A percentile compares a stretch with the other conserved stretches of the same genome.
These are phyloP conservation scores for Epistrophe grossulariae DNA, from an alignment of 2,888 invertebrate genomes.

Conservation along the genomic window DNA sequence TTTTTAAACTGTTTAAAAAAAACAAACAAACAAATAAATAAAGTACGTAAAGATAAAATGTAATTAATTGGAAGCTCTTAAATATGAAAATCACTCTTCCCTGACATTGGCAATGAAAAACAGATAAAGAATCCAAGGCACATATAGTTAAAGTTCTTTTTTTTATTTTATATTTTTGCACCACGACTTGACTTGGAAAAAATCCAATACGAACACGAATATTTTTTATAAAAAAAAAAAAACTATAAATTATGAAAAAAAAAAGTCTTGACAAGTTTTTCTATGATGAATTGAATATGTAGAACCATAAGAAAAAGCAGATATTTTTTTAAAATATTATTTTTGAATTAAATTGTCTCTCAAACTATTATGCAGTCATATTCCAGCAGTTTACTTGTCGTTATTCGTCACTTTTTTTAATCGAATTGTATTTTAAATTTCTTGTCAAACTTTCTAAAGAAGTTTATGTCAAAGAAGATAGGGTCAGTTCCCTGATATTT, in stretches of 20 bases:
- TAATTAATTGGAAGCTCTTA: not conserved
- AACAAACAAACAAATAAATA: not conserved
- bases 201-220: not conserved
- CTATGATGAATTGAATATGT: no score
- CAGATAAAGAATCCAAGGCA: not conserved
- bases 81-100: constrained; percentile 6
- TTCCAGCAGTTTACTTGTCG: no score
- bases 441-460: no score
- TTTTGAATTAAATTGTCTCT: no score
- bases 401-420: no score
- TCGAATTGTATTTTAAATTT: no score
- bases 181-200: not conserved
- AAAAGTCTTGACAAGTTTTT: no score
- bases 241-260: not conserved
- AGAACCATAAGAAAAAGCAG: no score
- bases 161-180: not conserved
- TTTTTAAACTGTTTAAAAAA: not conserved
- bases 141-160: not conserved
- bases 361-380: no score
- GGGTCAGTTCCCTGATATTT: no score
- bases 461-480: no score
- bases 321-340: no score
- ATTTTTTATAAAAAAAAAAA: not conserved
- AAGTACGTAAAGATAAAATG: not conserved
- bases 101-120: constrained; percentile 51